Evolutionary conservation across 2,113 vertebrate genomes (phyloP), one percentile per base, ranked within the genome.

Genomic region (Istiophorus platypterus): DNA sequence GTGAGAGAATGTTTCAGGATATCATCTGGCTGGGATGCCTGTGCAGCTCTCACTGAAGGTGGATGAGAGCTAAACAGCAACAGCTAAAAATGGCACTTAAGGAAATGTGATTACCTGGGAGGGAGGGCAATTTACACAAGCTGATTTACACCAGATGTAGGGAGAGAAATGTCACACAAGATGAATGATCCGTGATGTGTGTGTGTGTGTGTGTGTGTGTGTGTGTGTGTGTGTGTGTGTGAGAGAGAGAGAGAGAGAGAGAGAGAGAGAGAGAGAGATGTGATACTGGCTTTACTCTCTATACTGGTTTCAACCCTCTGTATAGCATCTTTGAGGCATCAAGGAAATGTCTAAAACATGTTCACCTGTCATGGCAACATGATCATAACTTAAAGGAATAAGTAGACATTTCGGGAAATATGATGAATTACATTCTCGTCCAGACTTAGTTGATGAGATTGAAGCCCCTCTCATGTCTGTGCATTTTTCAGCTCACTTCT

Each of bases 161-260:
- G 34, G 14, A 78, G 45, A 63, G 37, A 78, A 76, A 85, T 72
- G 42, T 78, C 79, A 75, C 17, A 45, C 39, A 34, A 67, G 78
- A 78, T 47, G 52, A 73, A 80, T 42, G 56, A 80, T 79, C 71
- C 64, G 52, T 69, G n/a, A 80, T 13, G 24, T 26, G 4, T 68
- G 52, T 59, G 63, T 68, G 6, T 41, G 39, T 41, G 39, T 41
- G 39, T 37, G 34, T 37, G 34, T 47, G 9, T 76, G 31, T 66
- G 45, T 41, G 27, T 27, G 37, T 59, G 39, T 58, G 56, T 52
- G 26, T 12, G 6, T 47, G 12, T 76, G 31, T 66, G 54, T 41
- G n/a, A 34, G 31, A 34, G 31, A 18, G 39, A 47, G 41, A 12
- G 12, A 42, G 11, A 12, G 41, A 42, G 29, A 54, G 47, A 62